Base-by-base conservation (phyloP, 2,113 vertebrate genomes). In the Eretmochelys imbricata region DNA sequence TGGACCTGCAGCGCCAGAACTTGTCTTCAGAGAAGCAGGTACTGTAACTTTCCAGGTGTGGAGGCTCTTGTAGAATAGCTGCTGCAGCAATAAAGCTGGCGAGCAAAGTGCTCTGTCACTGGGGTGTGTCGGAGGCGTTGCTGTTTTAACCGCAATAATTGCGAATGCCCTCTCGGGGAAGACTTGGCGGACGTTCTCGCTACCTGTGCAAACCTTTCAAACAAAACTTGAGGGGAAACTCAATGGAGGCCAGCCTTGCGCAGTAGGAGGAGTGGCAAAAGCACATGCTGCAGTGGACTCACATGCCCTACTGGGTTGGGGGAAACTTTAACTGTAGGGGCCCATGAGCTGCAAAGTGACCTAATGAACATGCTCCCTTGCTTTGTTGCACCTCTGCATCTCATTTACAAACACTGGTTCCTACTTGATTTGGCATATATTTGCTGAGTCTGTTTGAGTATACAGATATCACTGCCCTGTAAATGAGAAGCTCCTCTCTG, bases 381-480 rank as follows among this genome's bases (percentile, higher is more conserved):
- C 95, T 94, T 90, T 94, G 90, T 89, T 87, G 88, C 85, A 6
- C 85, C 94, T 95, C 79, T 93, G 87, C 84, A 84, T 96, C 93
- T 84, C 96, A 82, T 89, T 92, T 76, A 90, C 87, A 94, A 93
- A 94, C 91, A 84, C 91, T 93, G 94, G 91, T 97, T 94, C 94
- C 96, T 95, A 88, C 95, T 94, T 87, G 87, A 91, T 87, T 93
- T 96, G 96, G 97, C 96, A 97, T 94, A 94, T 90, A 94, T 72
- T 91, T 96, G 89, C 94, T 94, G 96, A 46, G 72, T 75, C 38
- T 54, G 53, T 29, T 42, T 42, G 72, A 75, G 72, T 90, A 96
- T 95, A 82, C 94, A 97, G 90, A 92, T 91, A 94, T 82, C 95
- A 84, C 93, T 93, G 1, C 14, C 79, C 93, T 94, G 86, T 89